These are phyloP conservation scores for Dasyornis broadbenti DNA, from an alignment of 2,113 vertebrate genomes.

Conservation along the genomic window DNA sequence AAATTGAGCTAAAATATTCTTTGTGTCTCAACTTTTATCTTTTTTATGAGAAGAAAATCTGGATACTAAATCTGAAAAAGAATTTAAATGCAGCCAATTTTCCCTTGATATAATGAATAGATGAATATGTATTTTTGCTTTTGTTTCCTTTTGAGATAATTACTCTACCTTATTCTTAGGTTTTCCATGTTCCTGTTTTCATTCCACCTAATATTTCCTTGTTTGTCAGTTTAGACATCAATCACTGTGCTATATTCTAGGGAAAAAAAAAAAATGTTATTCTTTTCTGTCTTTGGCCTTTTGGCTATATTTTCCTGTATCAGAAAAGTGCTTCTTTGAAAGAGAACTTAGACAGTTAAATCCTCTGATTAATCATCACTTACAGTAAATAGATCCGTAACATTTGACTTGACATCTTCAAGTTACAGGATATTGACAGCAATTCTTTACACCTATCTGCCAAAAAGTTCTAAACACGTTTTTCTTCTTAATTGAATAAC, in stretches of 20 bases:
- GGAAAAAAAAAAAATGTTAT: fast-evolving
- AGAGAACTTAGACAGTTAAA: neutral
- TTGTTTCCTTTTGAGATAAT: neutral
- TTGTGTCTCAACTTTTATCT: neutral
- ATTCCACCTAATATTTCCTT: neutral
- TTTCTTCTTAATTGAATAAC: neutral
- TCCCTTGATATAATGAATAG: neutral
- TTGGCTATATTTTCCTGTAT: neutral
- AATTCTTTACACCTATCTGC: neutral
- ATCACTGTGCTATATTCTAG: fast-evolving
- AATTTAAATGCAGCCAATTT: neutral
- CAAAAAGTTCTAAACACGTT: neutral
- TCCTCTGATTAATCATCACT: neutral
- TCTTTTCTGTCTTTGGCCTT: neutral
- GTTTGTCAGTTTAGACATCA: neutral
- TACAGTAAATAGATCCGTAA: neutral
- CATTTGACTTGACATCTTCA: neutral
- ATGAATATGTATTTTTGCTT: neutral
- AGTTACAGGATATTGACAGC: neutral
- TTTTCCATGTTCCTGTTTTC: neutral
- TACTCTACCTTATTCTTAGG: neutral
- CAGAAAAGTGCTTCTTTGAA: neutral
- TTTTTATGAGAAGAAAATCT: neutral
- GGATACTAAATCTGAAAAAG: neutral
- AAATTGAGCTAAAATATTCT: neutral